Evolutionary conservation across 2,797 vertebrate species (phyloP), one percentile per base, ranked within the genome.

Genomic region (Sciurus vulgaris): DNA sequence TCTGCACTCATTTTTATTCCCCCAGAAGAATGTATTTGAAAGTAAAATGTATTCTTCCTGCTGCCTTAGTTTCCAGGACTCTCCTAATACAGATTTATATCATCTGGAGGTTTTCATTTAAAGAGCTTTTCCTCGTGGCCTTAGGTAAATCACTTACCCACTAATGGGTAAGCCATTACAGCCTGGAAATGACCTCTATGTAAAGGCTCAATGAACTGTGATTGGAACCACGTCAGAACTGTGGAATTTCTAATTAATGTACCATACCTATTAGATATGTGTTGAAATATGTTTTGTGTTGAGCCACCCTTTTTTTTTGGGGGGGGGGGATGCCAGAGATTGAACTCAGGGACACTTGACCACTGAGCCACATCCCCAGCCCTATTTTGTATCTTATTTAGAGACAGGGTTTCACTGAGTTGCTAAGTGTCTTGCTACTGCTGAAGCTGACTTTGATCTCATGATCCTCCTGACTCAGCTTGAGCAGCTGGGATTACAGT

Each of bases 131-230:
- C 63, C 49, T 88, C 33, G 33, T 63, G 12, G 44, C 49, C 84
- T 91, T 69, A 83, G 49, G 76, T 82, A 92, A 93, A 79, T 81
- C 38, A 72, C 41, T 93, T 93, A 82, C 22, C 63, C 44, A 28
- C 44, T 89, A 81, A 85, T 76, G 49, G 26, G 26, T 69, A 86
- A 86, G 47, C 35, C 49, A 70, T 84, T 59, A 65, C 6, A 67
- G 28, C 9, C 47, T 93, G 83, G 33, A 89, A 83, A 94, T 94
- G 41, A 77, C 78, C 51, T 47, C 49, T 91, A n/a, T 47, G 86
- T 93, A 88, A 94, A 79, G 63, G 59, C 14, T 96, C 78, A 73
- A 17, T 73, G 70, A 91, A 90, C 38, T 84, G 47, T 86, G 85
- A 67, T 81, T 85, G 17, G 13, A 91, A 89, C 22, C 59, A 67